A percentile compares a stretch with the other conserved stretches of the same genome.
These are phyloP conservation scores for Gallinago jamesoni DNA, from an alignment of 2,113 vertebrate genomes.

Conservation along the genomic window DNA sequence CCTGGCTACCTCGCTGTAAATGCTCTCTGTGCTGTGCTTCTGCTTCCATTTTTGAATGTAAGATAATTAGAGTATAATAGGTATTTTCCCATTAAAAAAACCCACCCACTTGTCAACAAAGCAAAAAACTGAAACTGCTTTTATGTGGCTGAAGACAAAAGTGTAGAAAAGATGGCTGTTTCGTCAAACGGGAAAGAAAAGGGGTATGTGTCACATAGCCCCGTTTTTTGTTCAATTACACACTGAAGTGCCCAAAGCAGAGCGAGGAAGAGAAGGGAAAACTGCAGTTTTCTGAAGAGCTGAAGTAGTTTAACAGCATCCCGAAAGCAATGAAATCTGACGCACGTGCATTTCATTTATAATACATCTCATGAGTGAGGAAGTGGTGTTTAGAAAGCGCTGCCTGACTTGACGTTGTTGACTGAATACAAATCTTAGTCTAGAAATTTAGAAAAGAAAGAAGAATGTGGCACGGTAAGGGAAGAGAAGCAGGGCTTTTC, in stretches of 20 bases:
- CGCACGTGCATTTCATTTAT: background rate
- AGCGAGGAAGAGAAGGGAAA: background rate
- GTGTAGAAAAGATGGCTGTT: background rate
- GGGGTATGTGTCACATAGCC: background rate
- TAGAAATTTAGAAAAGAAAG: background rate
- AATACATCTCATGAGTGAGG: background rate
- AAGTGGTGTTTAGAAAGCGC: background rate
- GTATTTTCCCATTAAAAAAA: background rate
- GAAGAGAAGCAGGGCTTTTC: background rate
- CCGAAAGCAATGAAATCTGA: background rate
- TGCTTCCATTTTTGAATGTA: background rate
- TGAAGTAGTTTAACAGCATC: background rate
- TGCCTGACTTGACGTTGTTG: background rate
- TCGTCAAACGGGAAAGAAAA: background rate
- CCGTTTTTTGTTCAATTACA: rapidly evolving
- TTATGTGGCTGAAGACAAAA: background rate
- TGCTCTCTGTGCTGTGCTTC: background rate
- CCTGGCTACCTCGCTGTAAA: background rate
- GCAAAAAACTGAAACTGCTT: background rate
- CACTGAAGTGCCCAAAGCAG: background rate
- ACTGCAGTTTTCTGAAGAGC: background rate
- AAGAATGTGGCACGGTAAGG: background rate
- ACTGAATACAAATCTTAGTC: background rate
- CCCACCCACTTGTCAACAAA: background rate
- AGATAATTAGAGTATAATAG: background rate